A percentile compares a stretch with the other conserved stretches of the same genome.
These are phyloP conservation scores for Clusia tigrina DNA, from an alignment of 2,888 invertebrate species.

Conservation along the genomic window DNA sequence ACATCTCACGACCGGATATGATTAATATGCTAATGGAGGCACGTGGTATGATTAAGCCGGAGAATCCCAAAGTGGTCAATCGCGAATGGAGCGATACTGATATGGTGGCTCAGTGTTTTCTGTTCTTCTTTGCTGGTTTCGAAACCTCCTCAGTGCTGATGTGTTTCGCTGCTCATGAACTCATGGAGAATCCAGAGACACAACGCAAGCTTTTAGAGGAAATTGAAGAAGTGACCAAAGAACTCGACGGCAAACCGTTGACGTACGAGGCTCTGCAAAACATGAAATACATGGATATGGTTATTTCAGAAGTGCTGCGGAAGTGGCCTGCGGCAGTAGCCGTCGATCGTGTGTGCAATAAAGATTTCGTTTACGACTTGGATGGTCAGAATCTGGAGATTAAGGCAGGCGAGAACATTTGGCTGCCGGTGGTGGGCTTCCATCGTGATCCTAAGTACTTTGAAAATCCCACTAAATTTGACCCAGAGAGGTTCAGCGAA, in stretches of 20 bases:
- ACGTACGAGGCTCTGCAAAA: conserved; percentile 68
- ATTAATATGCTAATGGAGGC: conserved; percentile 68
- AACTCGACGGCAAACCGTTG: conserved; percentile 64
- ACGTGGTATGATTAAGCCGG: conserved; percentile 56
- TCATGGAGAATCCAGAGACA: conserved; percentile 69
- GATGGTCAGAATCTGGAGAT: conserved; percentile 51
- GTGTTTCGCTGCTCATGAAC: conserved; percentile 68
- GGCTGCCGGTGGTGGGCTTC: conserved; percentile 64
- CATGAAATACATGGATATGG: conserved; percentile 70
- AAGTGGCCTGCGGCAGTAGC: conserved; percentile 66
- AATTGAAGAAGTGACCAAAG: conserved; percentile 65
- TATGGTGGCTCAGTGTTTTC: conserved; percentile 68
- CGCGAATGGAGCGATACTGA: conserved; percentile 66
- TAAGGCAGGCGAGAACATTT: conserved; percentile 48
- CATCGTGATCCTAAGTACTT: conserved; percentile 68
- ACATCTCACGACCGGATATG: conserved; percentile 67
- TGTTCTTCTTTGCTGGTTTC: conserved; percentile 70
- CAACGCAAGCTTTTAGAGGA: conserved; percentile 68
- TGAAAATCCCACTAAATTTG: conserved; percentile 68
- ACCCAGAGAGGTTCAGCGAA: conserved; percentile 69
- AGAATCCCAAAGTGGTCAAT: conserved; percentile 40
- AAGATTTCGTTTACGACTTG: conserved; percentile 64
- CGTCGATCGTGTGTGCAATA: conserved; percentile 67
- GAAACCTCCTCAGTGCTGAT: conserved; percentile 65
- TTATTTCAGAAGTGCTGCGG: conserved; percentile 67